Percentiles rank a stretch among this genome's conserved stretches.
Evolutionary conservation across 2,113 vertebrate species (phyloP).

Genomic region (Alligator mississippiensis): DNA sequence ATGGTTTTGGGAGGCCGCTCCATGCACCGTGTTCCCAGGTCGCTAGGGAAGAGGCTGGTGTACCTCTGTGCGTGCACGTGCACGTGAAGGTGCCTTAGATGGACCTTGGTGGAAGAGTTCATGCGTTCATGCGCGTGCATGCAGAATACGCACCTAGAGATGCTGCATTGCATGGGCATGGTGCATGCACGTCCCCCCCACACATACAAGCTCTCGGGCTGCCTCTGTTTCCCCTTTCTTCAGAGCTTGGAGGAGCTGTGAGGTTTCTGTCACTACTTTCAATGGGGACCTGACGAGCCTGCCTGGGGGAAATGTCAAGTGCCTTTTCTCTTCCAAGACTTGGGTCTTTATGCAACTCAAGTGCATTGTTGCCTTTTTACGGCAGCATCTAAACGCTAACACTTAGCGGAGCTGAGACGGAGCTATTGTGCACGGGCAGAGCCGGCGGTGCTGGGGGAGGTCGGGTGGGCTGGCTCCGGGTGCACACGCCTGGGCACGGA

Average conservation of each 20-base stretch:
- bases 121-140: background rate
- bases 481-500: background rate
- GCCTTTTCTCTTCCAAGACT: background rate
- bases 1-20: background rate
- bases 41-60: background rate
- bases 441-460: background rate
- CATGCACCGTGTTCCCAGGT: background rate
- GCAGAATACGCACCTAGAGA: background rate
- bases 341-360: slow-evolving; percentile 17
- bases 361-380: slow-evolving; percentile 27
- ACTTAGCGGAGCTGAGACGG: background rate
- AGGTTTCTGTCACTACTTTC: background rate
- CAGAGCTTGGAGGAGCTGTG: background rate
- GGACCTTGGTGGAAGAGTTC: background rate
- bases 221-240: background rate
- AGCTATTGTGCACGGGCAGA: background rate
- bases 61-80: background rate
- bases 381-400: background rate
- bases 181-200: background rate
- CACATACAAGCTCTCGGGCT: background rate
- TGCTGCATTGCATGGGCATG: background rate
- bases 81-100: background rate
- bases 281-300: background rate
- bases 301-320: background rate
- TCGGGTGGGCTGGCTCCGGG: background rate